Evolutionary conservation across 2,113 vertebrate genomes (phyloP).

Genomic region (Myrmecophaga tridactyla): DNA sequence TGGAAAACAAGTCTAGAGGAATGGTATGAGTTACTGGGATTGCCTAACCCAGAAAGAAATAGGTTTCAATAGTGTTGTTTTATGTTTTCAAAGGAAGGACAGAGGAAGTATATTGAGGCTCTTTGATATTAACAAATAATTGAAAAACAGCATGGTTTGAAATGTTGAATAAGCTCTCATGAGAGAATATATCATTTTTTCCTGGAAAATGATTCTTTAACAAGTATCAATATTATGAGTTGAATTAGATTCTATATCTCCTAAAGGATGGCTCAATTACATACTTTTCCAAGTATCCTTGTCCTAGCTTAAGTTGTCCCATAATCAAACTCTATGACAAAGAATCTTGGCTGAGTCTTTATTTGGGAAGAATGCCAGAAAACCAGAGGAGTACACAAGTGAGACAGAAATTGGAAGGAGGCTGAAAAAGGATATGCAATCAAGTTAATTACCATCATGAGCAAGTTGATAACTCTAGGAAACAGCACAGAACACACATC

Average conservation of each 20-base stretch:
- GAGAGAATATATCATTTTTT: neutral
- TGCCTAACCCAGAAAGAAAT: neutral
- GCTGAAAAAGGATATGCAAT: neutral
- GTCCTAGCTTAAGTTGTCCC: neutral
- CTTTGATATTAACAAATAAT: neutral
- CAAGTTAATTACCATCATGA: neutral
- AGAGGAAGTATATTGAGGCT: neutral
- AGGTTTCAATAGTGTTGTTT: neutral
- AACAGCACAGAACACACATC: neutral
- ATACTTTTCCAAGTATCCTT: neutral
- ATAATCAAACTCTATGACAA: neutral
- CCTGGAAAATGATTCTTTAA: neutral
- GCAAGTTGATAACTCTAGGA: neutral
- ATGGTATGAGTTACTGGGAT: neutral
- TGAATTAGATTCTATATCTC: neutral
- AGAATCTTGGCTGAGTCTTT: neutral
- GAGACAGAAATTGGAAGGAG: neutral
- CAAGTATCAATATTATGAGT: neutral
- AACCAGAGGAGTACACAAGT: neutral
- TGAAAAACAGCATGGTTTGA: neutral
- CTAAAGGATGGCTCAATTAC: neutral
- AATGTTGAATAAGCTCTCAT: neutral
- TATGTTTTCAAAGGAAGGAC: neutral
- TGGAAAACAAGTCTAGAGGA: neutral
- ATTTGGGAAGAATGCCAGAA: neutral